Evolutionary conservation across 2,113 vertebrate species (phyloP), one percentile per base, ranked within the genome.

Genomic region (Xiphophorus maculatus): DNA sequence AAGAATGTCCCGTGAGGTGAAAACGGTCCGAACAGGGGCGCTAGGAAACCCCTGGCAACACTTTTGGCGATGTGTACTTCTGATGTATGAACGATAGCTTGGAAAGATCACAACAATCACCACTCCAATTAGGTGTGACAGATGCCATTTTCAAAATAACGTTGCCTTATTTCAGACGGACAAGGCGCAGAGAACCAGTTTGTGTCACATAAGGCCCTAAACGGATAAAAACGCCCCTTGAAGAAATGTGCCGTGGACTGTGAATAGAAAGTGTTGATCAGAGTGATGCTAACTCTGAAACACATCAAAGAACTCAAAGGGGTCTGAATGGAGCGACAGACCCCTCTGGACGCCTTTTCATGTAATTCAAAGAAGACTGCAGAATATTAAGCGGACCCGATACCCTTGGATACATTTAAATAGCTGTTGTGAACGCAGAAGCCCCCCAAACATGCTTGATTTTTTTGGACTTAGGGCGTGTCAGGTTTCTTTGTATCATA

Each of bases 131-230:
- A 75, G 78, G 85, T 88, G 83, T 87, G 87, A 91, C 83, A 74
- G 89, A 90, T 90, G 90, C 91, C 90, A 93, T 91, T 92, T 58
- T 90, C 83, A 84, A 92, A 88, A 91, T 91, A 88, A 85, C 58
- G 90, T 92, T 92, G 92, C 92, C 92, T 93, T 93, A 93, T 88
- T 90, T 91, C 65, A 88, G 83, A 84, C 84, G 87, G 89, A 91
- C 89, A 82, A 73, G 71, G 87, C 87, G 80, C 73, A 71, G 81
- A 89, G 84, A 82, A 83, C 73, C 64, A 70, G 67, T 78, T 75
- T 73, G 88, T 88, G 90, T 84, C 88, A 78, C 73, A 67, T 28
- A 74, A 83, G 88, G 76, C 86, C 77, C 80, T 74, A 70, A 73
- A 80, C 76, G 65, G 82, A 90, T 76, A 74, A 76, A 25, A 58